Percentiles rank a stretch among this genome's conserved stretches.
Conservation (phyloP, 2,113 vertebrate genomes). For the Panthera uncia region DNA sequence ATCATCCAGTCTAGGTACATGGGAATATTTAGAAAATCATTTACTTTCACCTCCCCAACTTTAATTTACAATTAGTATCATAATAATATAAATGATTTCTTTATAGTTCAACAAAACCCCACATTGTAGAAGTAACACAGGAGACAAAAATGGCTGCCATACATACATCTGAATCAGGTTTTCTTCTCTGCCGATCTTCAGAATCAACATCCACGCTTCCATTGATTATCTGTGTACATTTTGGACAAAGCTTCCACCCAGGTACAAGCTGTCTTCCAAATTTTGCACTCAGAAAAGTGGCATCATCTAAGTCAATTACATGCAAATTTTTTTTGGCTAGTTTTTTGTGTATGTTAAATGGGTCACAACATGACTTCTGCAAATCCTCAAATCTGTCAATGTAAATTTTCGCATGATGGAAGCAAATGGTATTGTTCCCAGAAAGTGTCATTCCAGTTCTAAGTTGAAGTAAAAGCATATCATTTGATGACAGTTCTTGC, state of each 20-base stretch:
- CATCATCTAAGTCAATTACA: constrained; percentile 86
- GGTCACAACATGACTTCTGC: constrained; percentile 88
- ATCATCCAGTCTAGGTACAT: not conserved
- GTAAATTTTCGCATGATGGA: constrained; percentile 88
- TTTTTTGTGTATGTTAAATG: constrained; percentile 88
- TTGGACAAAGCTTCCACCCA: constrained; percentile 89
- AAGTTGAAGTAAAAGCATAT: constrained; percentile 86
- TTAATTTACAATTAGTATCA: not conserved
- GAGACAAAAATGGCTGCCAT: not conserved
- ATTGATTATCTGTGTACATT: constrained; percentile 87
- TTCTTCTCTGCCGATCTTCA: constrained; percentile 85
- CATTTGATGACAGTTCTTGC: constrained; percentile 84
- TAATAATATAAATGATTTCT: not conserved
- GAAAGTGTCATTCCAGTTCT: constrained; percentile 87
- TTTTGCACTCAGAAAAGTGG: constrained; percentile 86
- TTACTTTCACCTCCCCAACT: not conserved
- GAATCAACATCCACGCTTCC: constrained; percentile 86
- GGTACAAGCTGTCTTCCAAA: constrained; percentile 88
- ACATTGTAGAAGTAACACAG: not conserved
- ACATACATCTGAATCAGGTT: constrained; percentile 86
- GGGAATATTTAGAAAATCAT: constrained; percentile 17
- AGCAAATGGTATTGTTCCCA: constrained; percentile 86
- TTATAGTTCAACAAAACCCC: not conserved
- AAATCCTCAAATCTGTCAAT: constrained; percentile 88
- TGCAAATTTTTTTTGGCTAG: constrained; percentile 85